Evolutionary conservation across 2,113 vertebrate genomes (phyloP).

Genomic region (Urocitellus parryii): DNA sequence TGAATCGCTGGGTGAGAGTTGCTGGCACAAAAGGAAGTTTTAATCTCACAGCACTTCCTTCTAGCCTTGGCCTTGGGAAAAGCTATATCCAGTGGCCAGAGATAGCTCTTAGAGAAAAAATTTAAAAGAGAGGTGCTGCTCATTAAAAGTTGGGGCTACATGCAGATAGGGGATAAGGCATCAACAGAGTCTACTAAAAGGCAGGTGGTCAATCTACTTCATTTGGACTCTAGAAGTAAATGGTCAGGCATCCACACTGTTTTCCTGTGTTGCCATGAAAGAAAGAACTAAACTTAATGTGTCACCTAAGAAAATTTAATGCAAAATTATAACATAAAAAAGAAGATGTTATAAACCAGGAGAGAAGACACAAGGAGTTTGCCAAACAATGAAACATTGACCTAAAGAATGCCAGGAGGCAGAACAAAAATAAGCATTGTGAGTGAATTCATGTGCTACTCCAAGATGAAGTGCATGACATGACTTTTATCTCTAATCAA

Average conservation of each 20-base stretch:
- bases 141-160: not conserved
- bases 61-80: not conserved
- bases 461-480: not conserved
- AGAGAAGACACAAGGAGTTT: not conserved
- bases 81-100: not conserved
- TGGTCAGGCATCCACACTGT: not conserved
- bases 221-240: slow-evolving; percentile 5
- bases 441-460: not conserved
- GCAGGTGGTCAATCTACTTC: not conserved
- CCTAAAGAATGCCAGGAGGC: not conserved
- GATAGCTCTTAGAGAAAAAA: not conserved
- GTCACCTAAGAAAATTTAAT: not conserved
- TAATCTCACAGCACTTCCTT: not conserved
- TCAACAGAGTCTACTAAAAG: not conserved
- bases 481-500: not conserved
- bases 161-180: not conserved
- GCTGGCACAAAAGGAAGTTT: not conserved
- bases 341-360: not conserved
- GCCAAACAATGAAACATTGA: not conserved
- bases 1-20: not conserved
- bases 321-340: not conserved
- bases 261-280: not conserved
- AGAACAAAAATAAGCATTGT: slow-evolving; percentile 34
- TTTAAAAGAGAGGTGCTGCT: not conserved
- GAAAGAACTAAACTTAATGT: not conserved